Conservation (phyloP, 2,888 invertebrate genomes). For the Ecdyonurus torrentis region DNA sequence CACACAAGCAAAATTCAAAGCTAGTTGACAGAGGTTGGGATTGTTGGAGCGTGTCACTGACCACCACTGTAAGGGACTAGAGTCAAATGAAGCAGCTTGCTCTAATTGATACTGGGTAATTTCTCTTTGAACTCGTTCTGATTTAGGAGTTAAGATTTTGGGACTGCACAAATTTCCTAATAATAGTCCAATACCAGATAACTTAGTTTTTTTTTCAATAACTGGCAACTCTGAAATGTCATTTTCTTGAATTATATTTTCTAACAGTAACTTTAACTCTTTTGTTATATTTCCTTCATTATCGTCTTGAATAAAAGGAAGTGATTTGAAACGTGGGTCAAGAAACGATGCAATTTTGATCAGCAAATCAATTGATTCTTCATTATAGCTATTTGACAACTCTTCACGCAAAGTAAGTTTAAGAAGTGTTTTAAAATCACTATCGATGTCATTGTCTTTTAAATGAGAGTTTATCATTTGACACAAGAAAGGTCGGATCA, state of each 20-base stretch:
- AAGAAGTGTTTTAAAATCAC: not conserved
- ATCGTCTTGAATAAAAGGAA: not conserved
- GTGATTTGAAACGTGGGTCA: not conserved
- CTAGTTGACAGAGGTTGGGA: not conserved
- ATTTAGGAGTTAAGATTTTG: not conserved
- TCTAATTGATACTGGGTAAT: not conserved
- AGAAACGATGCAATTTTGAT: not conserved
- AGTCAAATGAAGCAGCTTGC: not conserved
- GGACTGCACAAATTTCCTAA: not conserved
- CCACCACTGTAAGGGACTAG: not conserved
- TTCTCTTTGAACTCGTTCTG: not conserved
- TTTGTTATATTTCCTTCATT: not conserved
- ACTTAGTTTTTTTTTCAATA: not conserved
- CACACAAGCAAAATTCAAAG: not conserved
- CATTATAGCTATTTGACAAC: not conserved
- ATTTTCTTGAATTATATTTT: not conserved
- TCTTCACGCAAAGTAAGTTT: not conserved
- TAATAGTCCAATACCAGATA: not conserved
- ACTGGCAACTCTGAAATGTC: not conserved
- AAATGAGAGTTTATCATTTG: not conserved
- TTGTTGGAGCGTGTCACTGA: not conserved
- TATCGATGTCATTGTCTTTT: not conserved
- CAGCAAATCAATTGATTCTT: not conserved
- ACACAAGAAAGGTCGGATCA: not conserved
- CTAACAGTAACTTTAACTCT: not conserved